Evolutionary conservation across 2,113 vertebrate genomes (phyloP).

Genomic region (Saccopteryx leptura): DNA sequence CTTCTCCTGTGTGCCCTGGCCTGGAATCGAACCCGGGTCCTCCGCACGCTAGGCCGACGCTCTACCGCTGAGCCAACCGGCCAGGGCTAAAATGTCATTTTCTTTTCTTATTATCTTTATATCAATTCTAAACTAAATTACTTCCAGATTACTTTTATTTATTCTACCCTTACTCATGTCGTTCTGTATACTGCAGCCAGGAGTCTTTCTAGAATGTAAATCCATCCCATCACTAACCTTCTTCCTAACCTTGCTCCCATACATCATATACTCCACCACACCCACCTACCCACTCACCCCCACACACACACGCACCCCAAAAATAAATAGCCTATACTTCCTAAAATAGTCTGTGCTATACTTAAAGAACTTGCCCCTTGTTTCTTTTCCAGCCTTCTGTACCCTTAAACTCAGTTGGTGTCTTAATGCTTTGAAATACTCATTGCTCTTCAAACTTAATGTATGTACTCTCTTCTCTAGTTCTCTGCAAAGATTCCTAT

Average conservation of each 20-base stretch:
- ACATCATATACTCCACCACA: rapidly evolving
- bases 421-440: neutral
- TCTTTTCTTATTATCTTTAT: neutral
- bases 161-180: neutral
- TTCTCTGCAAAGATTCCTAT: neutral
- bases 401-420: neutral
- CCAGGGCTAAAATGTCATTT: neutral
- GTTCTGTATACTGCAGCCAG: neutral
- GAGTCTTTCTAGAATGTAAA: neutral
- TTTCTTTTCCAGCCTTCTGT: neutral
- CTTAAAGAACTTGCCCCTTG: neutral
- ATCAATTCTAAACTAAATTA: neutral
- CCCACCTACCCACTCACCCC: neutral
- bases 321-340: neutral
- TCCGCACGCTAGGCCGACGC: too few species aligned
- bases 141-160: neutral
- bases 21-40: too few species aligned
- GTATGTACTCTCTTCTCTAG: neutral
- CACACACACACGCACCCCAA: neutral
- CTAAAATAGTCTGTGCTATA: neutral
- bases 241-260: neutral
- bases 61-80: too few species aligned
- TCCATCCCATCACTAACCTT: neutral
- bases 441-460: neutral
- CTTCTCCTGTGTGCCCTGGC: too few species aligned